A percentile compares a stretch with the other conserved stretches of the same genome.
Evolutionary conservation across 1,140 invertebrate species (phyloP).

Genomic region (Trichonephila inaurata): DNA sequence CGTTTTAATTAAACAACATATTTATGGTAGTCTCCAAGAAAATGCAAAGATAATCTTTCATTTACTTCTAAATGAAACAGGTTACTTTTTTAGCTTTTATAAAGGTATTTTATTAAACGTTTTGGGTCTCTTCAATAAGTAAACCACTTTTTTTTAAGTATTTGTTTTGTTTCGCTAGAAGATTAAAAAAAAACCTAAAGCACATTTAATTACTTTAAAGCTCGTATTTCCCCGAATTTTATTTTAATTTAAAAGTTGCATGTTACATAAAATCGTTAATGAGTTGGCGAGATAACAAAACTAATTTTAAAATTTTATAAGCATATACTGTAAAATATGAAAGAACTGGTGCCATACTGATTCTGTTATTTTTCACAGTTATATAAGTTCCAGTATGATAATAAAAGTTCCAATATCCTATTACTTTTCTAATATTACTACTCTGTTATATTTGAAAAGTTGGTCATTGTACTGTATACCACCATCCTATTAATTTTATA

Average conservation of each 20-base stretch:
- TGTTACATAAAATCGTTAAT: background rate
- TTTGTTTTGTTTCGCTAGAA: background rate
- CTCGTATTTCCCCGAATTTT: background rate
- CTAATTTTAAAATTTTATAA: too few species aligned
- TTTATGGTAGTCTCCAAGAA: background rate
- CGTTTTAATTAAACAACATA: background rate
- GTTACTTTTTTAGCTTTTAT: background rate
- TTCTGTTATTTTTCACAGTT: too few species aligned
- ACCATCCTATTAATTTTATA: too few species aligned
- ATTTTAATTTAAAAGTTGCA: background rate
- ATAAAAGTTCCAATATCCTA: too few species aligned
- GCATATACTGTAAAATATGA: too few species aligned
- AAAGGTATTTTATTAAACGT: background rate
- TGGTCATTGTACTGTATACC: too few species aligned
- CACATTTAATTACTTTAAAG: background rate
- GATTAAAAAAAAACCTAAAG: background rate
- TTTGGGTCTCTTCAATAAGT: background rate
- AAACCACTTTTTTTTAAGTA: background rate
- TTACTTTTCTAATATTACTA: too few species aligned
- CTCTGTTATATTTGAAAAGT: too few species aligned
- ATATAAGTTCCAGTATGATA: too few species aligned
- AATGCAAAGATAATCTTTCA: background rate
- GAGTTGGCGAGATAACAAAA: too few species aligned
- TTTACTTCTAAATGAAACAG: background rate
- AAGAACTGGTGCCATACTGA: too few species aligned